Evolutionary conservation across 2,113 vertebrate species (phyloP), one percentile per base, ranked within the genome.

Genomic region (Ranitomeya imitator): DNA sequence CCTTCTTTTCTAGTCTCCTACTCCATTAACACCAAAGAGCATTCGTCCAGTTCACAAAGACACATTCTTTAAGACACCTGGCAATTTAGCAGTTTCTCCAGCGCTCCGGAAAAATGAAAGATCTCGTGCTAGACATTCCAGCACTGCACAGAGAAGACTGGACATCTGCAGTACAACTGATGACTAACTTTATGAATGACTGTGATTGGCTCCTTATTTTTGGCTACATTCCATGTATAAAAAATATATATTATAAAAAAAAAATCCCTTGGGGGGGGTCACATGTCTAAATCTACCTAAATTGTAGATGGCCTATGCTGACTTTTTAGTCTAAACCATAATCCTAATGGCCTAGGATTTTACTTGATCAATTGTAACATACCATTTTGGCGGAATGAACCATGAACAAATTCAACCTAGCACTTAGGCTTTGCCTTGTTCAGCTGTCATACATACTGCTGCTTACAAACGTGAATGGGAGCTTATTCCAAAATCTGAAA

Each of bases 31-130:
- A 79, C 97, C 96, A 51, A 97, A 96, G 90, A 97, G 92, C 86
- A 90, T 92, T 83, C 90, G 89, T 0, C 87, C 73, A 6, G 90
- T 93, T 12, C 91, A 91, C 45, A 93, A 93, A 0, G 96, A 96
- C 78, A 91, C 95, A 0, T 98, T 98, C 94, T 99, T 99, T 94
- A 97, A 97, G 93, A 99, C 97, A 0, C 97, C 97, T 0, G 94
- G 96, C 60, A 96, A 94, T 60, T 93, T 96, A 10, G 94, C 93
- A 78, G 90, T 93, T 3, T 90, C 93, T 0, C 77, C 90, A 4
- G 67, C 90, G 0, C 91, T 95, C 73, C 95, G 92, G 87, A 94
- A 94, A 90, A 95, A 90, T 84, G 93, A 94, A 87, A 92, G 91
- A 85, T 92, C 61, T 86, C 94, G 90, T 61, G 90, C 80, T 11